Conservation (phyloP, 2,888 invertebrate species). For the Helleia helle region DNA sequence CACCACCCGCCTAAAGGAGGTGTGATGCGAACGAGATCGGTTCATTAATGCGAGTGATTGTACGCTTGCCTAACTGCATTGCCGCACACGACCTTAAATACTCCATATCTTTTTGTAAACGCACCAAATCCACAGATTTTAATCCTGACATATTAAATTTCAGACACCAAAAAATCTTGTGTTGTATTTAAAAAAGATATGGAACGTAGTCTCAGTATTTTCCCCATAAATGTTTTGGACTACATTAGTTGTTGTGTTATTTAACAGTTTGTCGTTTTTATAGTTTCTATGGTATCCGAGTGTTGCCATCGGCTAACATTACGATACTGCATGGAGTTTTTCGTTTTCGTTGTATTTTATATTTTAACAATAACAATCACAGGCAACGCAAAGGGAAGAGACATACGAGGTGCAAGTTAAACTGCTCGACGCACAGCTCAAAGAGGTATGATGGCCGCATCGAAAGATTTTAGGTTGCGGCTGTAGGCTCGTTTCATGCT, state of each 20-base stretch:
- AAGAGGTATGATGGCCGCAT: constrained; percentile 84
- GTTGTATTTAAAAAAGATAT: constrained; percentile 30
- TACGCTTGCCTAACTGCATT: constrained; percentile 65
- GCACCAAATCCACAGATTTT: constrained; percentile 14
- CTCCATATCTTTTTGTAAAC: constrained; percentile 34
- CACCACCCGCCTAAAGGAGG: constrained; percentile 99
- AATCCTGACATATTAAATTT: too few species aligned
- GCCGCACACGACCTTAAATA: constrained; percentile 41
- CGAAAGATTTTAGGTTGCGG: constrained; percentile 41
- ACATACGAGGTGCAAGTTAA: constrained; percentile 93
- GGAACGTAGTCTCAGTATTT: constrained; percentile 42
- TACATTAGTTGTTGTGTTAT: constrained; percentile 40
- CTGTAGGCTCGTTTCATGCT: constrained; percentile 52
- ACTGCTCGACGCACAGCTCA: constrained; percentile 89
- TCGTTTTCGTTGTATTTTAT: constrained; percentile 54
- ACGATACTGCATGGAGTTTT: constrained; percentile 49
- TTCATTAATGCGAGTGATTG: constrained; percentile 47
- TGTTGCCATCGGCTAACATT: constrained; percentile 31
- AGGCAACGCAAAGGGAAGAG: constrained; percentile 97
- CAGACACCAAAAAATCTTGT: too few species aligned
- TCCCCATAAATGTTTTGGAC: constrained; percentile 32
- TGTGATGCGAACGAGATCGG: constrained; percentile 71
- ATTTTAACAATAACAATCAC: constrained; percentile 66
- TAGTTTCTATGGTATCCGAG: constrained; percentile 34
- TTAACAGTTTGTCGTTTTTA: constrained; percentile 22